phyloP scores from a whole-genome alignment of 2,113 vertebrate genomes.

The Columba livia region DNA sequence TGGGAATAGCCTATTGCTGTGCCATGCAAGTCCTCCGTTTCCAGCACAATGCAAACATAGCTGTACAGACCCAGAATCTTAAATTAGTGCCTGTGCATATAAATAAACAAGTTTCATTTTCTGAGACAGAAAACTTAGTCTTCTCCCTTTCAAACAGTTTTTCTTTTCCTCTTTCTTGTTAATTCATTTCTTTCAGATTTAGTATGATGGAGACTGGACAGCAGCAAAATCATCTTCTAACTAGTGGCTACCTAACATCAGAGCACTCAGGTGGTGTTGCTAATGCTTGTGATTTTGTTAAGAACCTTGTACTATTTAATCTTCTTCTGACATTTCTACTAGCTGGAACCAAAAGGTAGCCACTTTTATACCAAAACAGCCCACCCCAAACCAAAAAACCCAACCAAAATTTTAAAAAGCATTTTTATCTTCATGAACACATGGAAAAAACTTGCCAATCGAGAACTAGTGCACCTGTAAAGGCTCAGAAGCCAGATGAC shows the following conservation, averaged over 20 bases:
- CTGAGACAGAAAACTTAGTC: not conserved
- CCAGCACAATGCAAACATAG: not conserved
- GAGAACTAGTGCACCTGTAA: conserved; percentile 7
- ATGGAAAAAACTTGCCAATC: conserved; percentile 30
- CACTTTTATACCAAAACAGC: not conserved
- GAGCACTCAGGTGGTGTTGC: not conserved
- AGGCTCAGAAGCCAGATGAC: conserved; percentile 4
- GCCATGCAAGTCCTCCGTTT: not conserved
- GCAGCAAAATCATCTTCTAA: not conserved
- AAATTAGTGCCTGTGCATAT: not conserved
- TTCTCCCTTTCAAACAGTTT: not conserved
- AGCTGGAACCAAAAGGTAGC: not conserved
- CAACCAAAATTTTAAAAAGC: accelerated
- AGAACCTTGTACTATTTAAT: not conserved
- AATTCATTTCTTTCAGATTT: not conserved
- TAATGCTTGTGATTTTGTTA: not conserved
- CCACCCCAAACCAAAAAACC: no score
- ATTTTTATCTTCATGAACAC: not conserved
- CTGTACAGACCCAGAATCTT: not conserved
- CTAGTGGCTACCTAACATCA: not conserved
- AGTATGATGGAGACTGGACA: not conserved
- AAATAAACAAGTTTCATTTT: not conserved
- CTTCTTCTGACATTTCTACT: not conserved
- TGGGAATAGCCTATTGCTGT: not conserved
- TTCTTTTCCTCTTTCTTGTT: not conserved